Evolutionary conservation across 1,140 invertebrate genomes (phyloP).

Genomic region (Medauroidea extradentata): DNA sequence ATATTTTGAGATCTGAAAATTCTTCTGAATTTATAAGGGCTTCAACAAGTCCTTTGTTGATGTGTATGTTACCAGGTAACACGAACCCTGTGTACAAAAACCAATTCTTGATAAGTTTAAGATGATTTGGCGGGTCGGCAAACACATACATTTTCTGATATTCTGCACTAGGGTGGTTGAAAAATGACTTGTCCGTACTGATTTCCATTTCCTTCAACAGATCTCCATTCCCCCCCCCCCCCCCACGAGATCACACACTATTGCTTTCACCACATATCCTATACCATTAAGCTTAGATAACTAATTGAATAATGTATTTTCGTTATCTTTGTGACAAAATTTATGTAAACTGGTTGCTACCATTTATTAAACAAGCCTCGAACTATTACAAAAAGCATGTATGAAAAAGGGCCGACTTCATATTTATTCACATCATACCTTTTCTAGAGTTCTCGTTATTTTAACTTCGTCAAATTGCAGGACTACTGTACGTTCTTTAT

Average conservation of each 20-base stretch:
- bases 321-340: slow-evolving; percentile 8
- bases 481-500: not conserved
- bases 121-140: too few relatives aligned
- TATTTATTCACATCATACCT: slow-evolving; percentile 5
- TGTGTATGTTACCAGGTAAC: too few relatives aligned
- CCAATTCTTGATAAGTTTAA: too few relatives aligned
- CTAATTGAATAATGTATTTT: not conserved
- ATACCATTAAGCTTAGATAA: too few relatives aligned
- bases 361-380: not conserved
- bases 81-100: too few relatives aligned
- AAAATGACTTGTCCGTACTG: too few relatives aligned
- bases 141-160: too few relatives aligned
- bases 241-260: slow-evolving; percentile 1
- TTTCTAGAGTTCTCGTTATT: too few relatives aligned
- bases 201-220: too few relatives aligned
- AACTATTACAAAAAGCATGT: not conserved
- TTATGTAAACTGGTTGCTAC: slow-evolving; percentile 7
- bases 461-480: slow-evolving; percentile 7
- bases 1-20: not conserved
- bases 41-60: not conserved
- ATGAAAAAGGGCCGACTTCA: not conserved
- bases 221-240: not conserved
- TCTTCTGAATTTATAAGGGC: not conserved
- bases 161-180: too few relatives aligned
- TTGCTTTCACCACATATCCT: not conserved